Evolutionary conservation across 2,888 invertebrate species (phyloP), one percentile per base, ranked within the genome.

Genomic region (Ceramica pisi): DNA sequence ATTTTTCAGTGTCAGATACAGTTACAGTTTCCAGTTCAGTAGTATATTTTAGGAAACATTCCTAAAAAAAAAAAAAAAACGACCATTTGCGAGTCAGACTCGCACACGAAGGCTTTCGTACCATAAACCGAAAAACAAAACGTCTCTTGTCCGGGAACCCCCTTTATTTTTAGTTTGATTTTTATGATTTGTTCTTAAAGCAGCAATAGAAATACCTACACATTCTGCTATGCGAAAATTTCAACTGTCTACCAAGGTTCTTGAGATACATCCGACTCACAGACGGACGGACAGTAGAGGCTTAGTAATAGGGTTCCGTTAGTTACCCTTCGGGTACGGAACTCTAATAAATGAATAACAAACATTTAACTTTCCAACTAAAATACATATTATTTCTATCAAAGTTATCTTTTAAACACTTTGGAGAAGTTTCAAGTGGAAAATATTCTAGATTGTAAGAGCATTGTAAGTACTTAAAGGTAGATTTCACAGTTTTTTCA

Each of bases 381-480:
- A 35, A 35, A 57, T 38, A 44, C 12, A 55, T n/a, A n/a, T n/a
- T n/a, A n/a, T 21, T 38, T 31, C 10, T 60, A 59, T 48, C 14
- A 35, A 70, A 62, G 16, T 19, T 31, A 31, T 12, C 51, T 14
- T 65, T 56, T 31, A 44, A 66, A 26, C 7, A 41, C 38, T 51
- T 67, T 56, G 23, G 12, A 67, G 14, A 51, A 63, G 46, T 63
- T 71, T 71, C 44, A 67, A 67, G 53, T 51, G 31, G 57, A 67
- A 67, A 61, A 67, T 50, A 75, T 55, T 62, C 9, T 35, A 41
- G 23, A 62, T 35, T 35, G 4, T 56, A 53, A 19, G 21, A 38
- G 51, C 44, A 7, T 67, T 12, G 7, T 19, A 14, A 3, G 14
- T 41, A 56, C 48, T 31, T 19, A 38, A 21, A 57, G 19, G 23